Percentiles rank a stretch among this genome's conserved stretches.
These are phyloP conservation scores for Unio pictorum DNA, from an alignment of 2,888 invertebrate genomes.

Conservation along the genomic window DNA sequence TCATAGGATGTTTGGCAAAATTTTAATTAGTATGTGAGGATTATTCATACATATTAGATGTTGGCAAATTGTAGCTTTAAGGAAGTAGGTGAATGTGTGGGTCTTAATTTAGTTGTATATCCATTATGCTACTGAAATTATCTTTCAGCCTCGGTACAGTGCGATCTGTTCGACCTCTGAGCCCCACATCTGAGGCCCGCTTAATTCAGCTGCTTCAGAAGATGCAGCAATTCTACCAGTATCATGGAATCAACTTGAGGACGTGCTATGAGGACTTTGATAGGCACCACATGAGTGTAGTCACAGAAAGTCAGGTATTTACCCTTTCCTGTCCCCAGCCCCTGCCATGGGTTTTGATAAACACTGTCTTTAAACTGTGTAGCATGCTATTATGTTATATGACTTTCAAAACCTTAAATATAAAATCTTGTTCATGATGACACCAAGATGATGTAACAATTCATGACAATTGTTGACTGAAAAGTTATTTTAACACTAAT, in stretches of 20 bases:
- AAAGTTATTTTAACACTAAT: no score
- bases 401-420: no score
- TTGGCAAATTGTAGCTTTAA: no score
- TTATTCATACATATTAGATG: no score
- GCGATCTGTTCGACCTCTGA: conserved; percentile 62
- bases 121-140: neutral
- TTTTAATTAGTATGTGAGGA: no score
- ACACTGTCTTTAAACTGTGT: neutral
- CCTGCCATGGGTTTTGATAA: neutral
- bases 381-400: no score
- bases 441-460: no score
- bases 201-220: conserved; percentile 55
- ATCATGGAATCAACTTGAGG: conserved; percentile 67
- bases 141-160: conserved; percentile 63
- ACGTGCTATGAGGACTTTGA: conserved; percentile 71
- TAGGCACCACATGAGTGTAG: conserved; percentile 67
- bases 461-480: no score
- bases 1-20: neutral
- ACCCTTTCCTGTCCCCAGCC: neutral
- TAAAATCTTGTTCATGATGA: no score
- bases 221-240: conserved; percentile 65
- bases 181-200: conserved; percentile 53
- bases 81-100: no score
- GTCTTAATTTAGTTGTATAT: no score
- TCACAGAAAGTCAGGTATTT: conserved; percentile 70